Percentiles rank a stretch among this genome's conserved stretches.
Evolutionary conservation across 2,888 invertebrate genomes (phyloP).

Genomic region (Cynaeus angustus): DNA sequence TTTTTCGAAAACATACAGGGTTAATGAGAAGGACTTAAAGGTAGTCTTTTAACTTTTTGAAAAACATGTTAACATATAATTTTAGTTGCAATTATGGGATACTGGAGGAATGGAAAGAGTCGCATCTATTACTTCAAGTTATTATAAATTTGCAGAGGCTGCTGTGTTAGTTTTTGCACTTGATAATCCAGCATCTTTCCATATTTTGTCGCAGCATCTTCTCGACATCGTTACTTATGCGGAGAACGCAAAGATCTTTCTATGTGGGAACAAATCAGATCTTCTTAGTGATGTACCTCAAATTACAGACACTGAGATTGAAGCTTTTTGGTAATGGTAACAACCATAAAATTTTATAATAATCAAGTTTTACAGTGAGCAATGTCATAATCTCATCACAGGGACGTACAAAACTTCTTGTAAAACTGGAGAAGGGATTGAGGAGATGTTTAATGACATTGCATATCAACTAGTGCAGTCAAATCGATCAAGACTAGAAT

Average conservation of each 20-base stretch:
- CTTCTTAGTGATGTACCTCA: slow-evolving; percentile 80
- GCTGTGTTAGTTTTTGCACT: slow-evolving; percentile 93
- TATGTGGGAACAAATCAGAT: slow-evolving; percentile 95
- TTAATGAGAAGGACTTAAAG: slow-evolving; percentile 85
- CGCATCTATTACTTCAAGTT: slow-evolving; percentile 94
- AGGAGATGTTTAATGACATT: slow-evolving; percentile 94
- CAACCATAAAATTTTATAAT: slow-evolving; percentile 1
- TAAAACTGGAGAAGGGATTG: slow-evolving; percentile 88
- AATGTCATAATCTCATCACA: slow-evolving; percentile 92
- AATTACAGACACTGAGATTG: slow-evolving; percentile 90
- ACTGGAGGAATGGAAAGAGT: slow-evolving; percentile 98
- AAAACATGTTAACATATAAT: background rate
- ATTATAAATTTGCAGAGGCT: slow-evolving; percentile 96
- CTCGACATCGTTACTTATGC: slow-evolving; percentile 95
- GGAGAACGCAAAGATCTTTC: slow-evolving; percentile 95
- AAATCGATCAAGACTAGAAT: slow-evolving; percentile 87
- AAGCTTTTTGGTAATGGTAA: slow-evolving; percentile 82
- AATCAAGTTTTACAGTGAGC: slow-evolving; percentile 78
- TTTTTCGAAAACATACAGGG: slow-evolving; percentile 85
- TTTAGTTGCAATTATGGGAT: slow-evolving; percentile 94
- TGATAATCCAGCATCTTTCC: slow-evolving; percentile 94
- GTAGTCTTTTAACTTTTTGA: slow-evolving; percentile 71
- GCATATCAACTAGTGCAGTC: slow-evolving; percentile 86
- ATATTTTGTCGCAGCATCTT: slow-evolving; percentile 92
- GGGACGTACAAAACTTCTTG: slow-evolving; percentile 93